A percentile compares a stretch with the other conserved stretches of the same genome.
These are phyloP conservation scores for Dipodomys spectabilis DNA, from an alignment of 2,113 vertebrate genomes.

Conservation along the genomic window DNA sequence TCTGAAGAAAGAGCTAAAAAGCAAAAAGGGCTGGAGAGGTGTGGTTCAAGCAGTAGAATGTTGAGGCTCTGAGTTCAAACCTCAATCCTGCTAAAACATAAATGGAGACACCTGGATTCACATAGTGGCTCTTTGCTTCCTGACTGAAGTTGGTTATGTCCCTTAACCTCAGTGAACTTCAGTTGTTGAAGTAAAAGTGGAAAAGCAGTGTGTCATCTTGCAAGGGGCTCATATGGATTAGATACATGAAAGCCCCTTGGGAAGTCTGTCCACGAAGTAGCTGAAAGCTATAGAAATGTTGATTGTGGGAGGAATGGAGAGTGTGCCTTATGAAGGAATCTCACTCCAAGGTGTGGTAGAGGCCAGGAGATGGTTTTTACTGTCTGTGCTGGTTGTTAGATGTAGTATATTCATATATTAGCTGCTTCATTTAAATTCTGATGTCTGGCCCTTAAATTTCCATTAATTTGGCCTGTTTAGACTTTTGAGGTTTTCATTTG, in stretches of 20 bases:
- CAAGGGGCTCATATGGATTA: background rate
- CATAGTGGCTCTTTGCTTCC: background rate
- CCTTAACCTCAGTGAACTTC: background rate
- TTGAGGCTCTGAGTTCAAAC: too few relatives aligned
- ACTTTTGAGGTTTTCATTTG: constrained; percentile 91
- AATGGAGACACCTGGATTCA: background rate
- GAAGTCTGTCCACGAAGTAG: background rate
- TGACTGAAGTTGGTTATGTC: background rate
- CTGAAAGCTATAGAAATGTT: background rate
- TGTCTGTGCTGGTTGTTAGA: constrained; percentile 24
- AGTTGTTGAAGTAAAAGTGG: constrained; percentile 35
- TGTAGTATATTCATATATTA: constrained; percentile 45
- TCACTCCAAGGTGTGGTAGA: background rate
- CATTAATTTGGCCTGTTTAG: constrained; percentile 83
- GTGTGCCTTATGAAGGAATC: background rate
- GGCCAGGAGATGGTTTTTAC: background rate
- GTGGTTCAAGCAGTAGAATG: too few relatives aligned
- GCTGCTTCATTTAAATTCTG: constrained; percentile 80
- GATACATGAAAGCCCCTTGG: too few relatives aligned
- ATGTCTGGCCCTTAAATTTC: constrained; percentile 84
- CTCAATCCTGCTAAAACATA: too few relatives aligned
- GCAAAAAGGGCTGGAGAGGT: too few relatives aligned
- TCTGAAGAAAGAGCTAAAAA: too few relatives aligned
- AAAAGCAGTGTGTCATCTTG: background rate
- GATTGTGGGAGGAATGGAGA: background rate